Evolutionary conservation across 2,113 vertebrate genomes (phyloP).

Genomic region (Andinoacara biseriatus): DNA sequence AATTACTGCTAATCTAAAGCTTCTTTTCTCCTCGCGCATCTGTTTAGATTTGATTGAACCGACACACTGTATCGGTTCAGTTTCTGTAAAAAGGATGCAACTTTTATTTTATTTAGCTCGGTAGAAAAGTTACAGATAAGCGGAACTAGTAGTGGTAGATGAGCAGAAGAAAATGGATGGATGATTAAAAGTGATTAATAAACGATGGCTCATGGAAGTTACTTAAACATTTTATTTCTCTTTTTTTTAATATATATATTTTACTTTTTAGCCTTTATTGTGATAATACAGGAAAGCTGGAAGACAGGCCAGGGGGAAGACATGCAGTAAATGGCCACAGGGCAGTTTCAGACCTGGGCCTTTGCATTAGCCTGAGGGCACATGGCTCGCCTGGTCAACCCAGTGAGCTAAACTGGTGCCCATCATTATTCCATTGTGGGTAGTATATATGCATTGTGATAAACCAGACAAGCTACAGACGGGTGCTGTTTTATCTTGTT

Average conservation of each 20-base stretch:
- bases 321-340: not conserved
- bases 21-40: not conserved
- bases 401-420: not conserved
- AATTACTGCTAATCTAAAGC: constrained; percentile 39
- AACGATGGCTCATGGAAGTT: not conserved
- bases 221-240: not conserved
- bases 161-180: too few relatives aligned
- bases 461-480: not conserved
- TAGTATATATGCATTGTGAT: not conserved
- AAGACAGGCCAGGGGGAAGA: not conserved
- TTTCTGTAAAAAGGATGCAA: not conserved
- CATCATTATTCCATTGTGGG: not conserved
- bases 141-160: too few relatives aligned
- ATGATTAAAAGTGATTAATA: not conserved
- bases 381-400: not conserved
- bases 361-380: not conserved
- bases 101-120: not conserved
- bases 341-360: not conserved
- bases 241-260: not conserved
- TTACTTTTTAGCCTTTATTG: not conserved
- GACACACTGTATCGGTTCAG: not conserved
- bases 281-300: not conserved
- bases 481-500: not conserved
- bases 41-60: not conserved
- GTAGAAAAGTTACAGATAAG: not conserved